Evolutionary conservation across 2,113 vertebrate species (phyloP).

Genomic region (Neofelis nebulosa): DNA sequence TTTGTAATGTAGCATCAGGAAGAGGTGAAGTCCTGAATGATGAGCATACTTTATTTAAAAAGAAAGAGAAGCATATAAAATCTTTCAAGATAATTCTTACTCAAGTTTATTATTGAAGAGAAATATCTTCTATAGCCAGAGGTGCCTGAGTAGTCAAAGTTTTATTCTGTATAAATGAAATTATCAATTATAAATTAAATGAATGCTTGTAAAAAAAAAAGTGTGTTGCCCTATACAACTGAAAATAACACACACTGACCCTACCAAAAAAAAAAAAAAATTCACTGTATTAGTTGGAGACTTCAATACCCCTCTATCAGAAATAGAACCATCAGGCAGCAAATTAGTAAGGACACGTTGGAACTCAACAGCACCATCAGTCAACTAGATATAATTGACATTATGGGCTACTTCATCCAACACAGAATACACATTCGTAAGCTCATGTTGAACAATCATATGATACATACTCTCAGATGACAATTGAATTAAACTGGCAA

Average conservation of each 20-base stretch:
- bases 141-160: background rate
- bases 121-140: background rate
- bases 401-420: background rate
- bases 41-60: background rate
- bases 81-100: background rate
- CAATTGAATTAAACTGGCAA: background rate
- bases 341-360: background rate
- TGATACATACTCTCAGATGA: background rate
- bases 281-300: background rate
- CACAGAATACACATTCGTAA: background rate
- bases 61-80: background rate
- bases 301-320: background rate
- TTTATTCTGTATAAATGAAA: background rate
- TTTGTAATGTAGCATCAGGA: background rate
- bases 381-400: background rate
- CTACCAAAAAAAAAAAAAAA: background rate
- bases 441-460: background rate
- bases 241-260: background rate
- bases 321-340: background rate
- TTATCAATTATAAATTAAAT: background rate
- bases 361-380: background rate
- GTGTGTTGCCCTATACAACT: background rate
- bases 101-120: background rate
- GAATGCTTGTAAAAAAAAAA: background rate
- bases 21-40: background rate